Base-by-base conservation (phyloP, 2,888 invertebrate genomes). In the Brachypterus glaber region DNA sequence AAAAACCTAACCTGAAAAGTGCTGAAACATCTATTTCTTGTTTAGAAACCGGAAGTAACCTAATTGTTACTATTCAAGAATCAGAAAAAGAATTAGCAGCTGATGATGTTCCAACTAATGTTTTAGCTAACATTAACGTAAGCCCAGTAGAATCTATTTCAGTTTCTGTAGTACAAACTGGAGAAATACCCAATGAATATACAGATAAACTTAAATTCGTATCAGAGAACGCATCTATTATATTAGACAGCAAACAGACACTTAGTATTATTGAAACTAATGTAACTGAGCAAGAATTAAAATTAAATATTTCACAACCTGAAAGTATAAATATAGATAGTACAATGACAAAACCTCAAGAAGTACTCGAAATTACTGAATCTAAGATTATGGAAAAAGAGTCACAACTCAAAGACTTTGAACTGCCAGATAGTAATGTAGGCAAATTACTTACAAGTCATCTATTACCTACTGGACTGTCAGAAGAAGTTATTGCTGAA, bases 361-460 rank as follows among this genome's bases (percentile, higher is more conserved):
- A 73, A 48, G 69, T 82, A 37, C 47, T 85, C 34, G 69, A 73
- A 44, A 59, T 85, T 3, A 71, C 66, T 35, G 74, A 82, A 61
- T 75, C 73, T 0, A 73, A 79, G 52, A 60, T 67, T 1, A 68
- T 74, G 21, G 85, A 87, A 62, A 74, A 71, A 45, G 86, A 85
- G 66, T 70, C 69, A 16, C 60, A 67, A 17, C 63, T 84, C 12
- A 51, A 53, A 41, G 48, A 43, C n/a, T 67, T 68, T 41, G 71
- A 72, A 43, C 51, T 69, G 35, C 74, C 73, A 2, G 74, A 74
- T 48, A 60, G 63, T 29, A 71, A 72, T 42, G 68, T 61, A 50
- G 66, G 70, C 3, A 74, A 72, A 62, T 40, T 62, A 15, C 62
- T 67, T 4, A 65, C 71, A 3, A 60, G 68, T 2, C 69, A 69